These are phyloP conservation scores for Pseudorasbora parva DNA, from an alignment of 2,113 vertebrate genomes.

Conservation along the genomic window DNA sequence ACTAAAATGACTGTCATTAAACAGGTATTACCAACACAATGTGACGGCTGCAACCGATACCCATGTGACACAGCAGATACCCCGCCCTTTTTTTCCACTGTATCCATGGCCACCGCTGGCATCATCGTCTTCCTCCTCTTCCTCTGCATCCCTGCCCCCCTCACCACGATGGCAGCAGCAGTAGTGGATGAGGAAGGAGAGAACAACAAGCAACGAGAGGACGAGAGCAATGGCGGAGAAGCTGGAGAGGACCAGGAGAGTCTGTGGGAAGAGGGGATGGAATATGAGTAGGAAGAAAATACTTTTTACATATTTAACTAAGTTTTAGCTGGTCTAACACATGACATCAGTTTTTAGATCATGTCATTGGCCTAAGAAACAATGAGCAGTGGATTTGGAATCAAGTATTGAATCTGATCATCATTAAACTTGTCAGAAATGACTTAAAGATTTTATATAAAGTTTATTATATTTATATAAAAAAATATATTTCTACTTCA, in stretches of 20 bases:
- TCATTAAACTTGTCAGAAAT: neutral
- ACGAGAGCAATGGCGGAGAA: constrained; percentile 85
- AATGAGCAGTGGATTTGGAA: neutral
- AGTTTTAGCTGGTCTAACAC: neutral
- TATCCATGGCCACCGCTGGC: constrained; percentile 78
- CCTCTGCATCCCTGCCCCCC: constrained; percentile 76
- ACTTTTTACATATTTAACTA: neutral
- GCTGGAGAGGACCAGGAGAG: constrained; percentile 85
- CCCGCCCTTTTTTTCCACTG: constrained; percentile 78
- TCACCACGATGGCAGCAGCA: constrained; percentile 83
- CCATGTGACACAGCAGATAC: constrained; percentile 89
- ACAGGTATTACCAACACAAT: constrained; percentile 83
- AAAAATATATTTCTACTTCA: no score
- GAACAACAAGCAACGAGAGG: constrained; percentile 85
- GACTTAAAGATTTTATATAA: neutral
- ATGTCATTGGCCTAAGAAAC: neutral
- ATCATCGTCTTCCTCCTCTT: constrained; percentile 81
- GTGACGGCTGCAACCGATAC: constrained; percentile 87
- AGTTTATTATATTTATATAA: no score
- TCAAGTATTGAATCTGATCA: neutral
- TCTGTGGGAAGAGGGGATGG: constrained; percentile 68
- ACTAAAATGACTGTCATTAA: neutral
- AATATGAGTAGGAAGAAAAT: neutral
- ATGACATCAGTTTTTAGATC: neutral
- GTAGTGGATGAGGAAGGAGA: constrained; percentile 90